Evolutionary conservation across 2,113 vertebrate genomes (phyloP), one percentile per base, ranked within the genome.

Genomic region (Gopherus evgoodei): DNA sequence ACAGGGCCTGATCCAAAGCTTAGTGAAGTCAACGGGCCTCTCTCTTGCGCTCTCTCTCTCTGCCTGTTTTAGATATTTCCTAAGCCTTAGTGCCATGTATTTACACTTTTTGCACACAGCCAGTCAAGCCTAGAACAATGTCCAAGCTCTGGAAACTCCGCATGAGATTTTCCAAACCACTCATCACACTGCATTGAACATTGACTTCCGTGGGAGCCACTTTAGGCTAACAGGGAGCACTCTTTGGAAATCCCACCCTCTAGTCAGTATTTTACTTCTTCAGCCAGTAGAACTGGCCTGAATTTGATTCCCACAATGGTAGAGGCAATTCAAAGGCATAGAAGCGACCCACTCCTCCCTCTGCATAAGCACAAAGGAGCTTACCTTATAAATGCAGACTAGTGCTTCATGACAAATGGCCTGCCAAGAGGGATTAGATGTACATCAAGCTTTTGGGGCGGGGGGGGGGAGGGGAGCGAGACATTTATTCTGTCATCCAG

Each of bases 391-490:
- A 89, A 90, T 92, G 78, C 83, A 80, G 78, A 78, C 14, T 65
- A 62, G 84, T 81, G 44, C 52, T 35, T 57, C 87, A 12, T 54
- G 87, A 86, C 86, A 91, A 93, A 88, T 35, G 78, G 35, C 13
- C 83, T 90, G 92, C 65, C 17, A 95, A 93, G 83, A 9, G 35
- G 11, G 75, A 76, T 85, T 42, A 49, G 47, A 91, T 38, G 53
- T 76, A 84, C 79, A 38, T 90, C 42, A 3, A 16, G 17, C 8
- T 82, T 54, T 22, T 31, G 29, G 59, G 13, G 6, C 2, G 38
- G 38, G 38, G 38, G 38, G 38, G 38, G 38, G 90, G 72, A 59
- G 59, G 38, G 49, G 69, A 80, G 62, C 7, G 6, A 84, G 4
- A 47, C 81, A 25, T 78, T 89, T 78, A 83, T 82, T 94, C 47